phyloP scores from a whole-genome alignment of 2,888 invertebrate species.

The Mythimna albipuncta region DNA sequence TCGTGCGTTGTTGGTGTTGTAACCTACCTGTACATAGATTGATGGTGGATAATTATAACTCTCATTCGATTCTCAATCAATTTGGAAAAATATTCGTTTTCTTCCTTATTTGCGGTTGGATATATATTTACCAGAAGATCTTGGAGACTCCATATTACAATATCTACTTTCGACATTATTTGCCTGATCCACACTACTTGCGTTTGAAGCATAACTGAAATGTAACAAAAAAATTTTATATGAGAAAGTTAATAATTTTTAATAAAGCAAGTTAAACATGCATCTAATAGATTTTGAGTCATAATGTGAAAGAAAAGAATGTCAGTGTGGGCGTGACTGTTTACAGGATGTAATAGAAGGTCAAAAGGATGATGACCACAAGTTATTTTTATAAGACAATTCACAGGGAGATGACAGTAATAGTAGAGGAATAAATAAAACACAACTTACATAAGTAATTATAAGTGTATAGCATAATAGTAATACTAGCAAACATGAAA shows the following conservation, averaged over 20 bases:
- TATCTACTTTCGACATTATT: conserved; percentile 78
- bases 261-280: too few species aligned
- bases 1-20: too few species aligned
- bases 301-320: too few species aligned
- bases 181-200: conserved; percentile 81
- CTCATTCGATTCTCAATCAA: conserved; percentile 73
- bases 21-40: conserved; percentile 76
- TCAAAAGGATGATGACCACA: background rate
- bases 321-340: background rate
- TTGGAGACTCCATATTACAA: conserved; percentile 77
- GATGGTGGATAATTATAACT: conserved; percentile 74
- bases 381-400: background rate
- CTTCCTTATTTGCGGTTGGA: conserved; percentile 64
- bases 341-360: background rate
- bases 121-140: conserved; percentile 75
- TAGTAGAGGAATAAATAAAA: background rate
- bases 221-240: background rate
- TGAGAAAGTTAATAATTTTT: too few species aligned
- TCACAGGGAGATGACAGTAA: background rate
- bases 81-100: conserved; percentile 61
- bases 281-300: too few species aligned
- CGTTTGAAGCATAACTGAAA: conserved; percentile 79
- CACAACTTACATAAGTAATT: conserved; percentile 76
- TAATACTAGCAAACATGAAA: conserved; percentile 69
- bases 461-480: conserved; percentile 64